Conservation (phyloP, 2,113 vertebrate genomes). For the Phalacrocorax brasilianus region DNA sequence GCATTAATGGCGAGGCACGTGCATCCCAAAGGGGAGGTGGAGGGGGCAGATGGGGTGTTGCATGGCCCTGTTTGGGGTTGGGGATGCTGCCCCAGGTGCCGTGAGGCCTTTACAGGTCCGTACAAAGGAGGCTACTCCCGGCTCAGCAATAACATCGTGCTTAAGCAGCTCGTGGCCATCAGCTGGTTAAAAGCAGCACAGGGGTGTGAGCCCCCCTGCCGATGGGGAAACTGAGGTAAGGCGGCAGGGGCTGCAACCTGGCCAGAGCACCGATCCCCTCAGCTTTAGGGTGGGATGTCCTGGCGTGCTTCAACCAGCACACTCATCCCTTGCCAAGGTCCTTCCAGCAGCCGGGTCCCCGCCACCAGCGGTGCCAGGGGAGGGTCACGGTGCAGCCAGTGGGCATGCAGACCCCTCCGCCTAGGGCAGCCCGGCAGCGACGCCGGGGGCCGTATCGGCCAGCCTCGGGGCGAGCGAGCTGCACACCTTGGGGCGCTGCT, state of each 20-base stretch:
- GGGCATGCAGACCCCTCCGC: neutral
- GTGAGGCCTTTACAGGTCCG: too few species aligned
- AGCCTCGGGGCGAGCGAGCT: accelerated
- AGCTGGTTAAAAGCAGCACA: neutral
- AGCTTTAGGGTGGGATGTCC: neutral
- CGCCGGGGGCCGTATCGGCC: accelerated
- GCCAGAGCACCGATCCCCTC: neutral
- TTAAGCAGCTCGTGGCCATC: neutral
- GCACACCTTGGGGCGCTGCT: neutral
- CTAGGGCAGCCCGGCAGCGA: neutral
- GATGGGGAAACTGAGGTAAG: neutral
- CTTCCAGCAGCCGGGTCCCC: too few species aligned
- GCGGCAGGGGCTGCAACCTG: too few species aligned
- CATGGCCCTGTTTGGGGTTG: neutral
- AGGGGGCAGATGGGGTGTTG: neutral
- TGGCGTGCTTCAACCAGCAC: too few species aligned
- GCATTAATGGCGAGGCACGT: neutral
- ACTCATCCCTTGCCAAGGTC: neutral
- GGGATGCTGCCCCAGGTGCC: neutral
- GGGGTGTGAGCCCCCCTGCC: neutral
- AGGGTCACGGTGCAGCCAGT: neutral
- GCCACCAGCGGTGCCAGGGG: accelerated
- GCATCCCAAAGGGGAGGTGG: neutral
- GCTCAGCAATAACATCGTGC: neutral
- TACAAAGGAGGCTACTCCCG: neutral